A percentile compares a stretch with the other conserved stretches of the same genome.
Evolutionary conservation across 2,113 vertebrate genomes (phyloP).

Genomic region (Sialia sialis): DNA sequence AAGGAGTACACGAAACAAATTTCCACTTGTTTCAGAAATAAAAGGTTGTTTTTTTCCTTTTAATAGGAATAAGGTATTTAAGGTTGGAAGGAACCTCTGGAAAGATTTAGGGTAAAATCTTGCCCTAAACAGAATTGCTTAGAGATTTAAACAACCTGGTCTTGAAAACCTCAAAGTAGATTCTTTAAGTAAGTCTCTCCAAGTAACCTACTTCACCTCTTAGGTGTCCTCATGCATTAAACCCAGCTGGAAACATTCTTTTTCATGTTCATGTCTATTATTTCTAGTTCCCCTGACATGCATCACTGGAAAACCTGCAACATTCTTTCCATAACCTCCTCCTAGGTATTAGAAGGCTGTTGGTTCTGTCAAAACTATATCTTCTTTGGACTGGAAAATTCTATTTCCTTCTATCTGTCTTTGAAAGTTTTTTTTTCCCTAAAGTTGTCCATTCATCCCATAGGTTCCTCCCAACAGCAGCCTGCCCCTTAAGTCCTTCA

Average conservation of each 20-base stretch:
- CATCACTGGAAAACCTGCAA: background rate
- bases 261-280: background rate
- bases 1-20: background rate
- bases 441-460: background rate
- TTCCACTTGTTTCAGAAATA: background rate
- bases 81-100: background rate
- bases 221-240: background rate
- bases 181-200: background rate
- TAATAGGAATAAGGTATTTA: background rate
- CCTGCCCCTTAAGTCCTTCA: background rate
- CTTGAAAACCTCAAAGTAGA: background rate
- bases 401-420: background rate
- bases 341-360: background rate
- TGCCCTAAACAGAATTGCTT: background rate
- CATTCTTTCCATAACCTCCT: background rate
- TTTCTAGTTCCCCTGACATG: background rate
- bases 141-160: background rate
- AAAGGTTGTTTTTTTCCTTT: background rate
- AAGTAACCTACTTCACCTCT: background rate
- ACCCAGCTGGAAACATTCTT: background rate
- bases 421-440: background rate
- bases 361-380: background rate
- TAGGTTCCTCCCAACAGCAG: background rate
- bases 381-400: background rate
- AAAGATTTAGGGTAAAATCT: background rate